Base-by-base conservation (phyloP, 2,113 vertebrate species). In the Scolopax mira region DNA sequence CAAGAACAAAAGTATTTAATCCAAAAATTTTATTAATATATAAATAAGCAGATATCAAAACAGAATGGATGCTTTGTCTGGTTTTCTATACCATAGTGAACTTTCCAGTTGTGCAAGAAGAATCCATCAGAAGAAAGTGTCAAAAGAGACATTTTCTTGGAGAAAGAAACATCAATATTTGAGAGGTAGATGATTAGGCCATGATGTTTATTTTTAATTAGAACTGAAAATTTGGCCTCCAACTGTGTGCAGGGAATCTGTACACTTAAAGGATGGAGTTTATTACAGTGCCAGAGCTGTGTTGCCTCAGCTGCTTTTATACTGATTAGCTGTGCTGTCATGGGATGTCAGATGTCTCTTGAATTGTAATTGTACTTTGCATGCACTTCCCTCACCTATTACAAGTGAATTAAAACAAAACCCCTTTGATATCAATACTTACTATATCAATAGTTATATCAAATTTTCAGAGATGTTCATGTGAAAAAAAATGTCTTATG, bases 121-220 rank as follows among this genome's bases (percentile, higher is more conserved):
- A 64, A 79, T 46, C 6, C 70, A 11, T 24, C 3, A 46, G 19
- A 78, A 75, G 11, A 72, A 72, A 74, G 18, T 30, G 35, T 74
- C 33, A 65, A 71, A 82, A 22, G 3, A 58, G 7, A 17, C 39
- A 13, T 57, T 79, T 88, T 87, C 16, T 78, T 72, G 18, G 27
- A 69, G 35, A 75, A 78, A 54, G 8, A 64, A 79, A 44, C 31
- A 13, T 17, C 57, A 94, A 24, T 95, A 94, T 95, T 95, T 28
- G 46, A 83, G 78, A 89, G 61, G 22, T 23, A 39, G 46, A 70
- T 35, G 4, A 70, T 41, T 52, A 13, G 52, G 9, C 51, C 42
- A 84, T 46, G 1, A 46, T 79, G 52, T 92, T 96, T 92, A 48
- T 64, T 93, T 96, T 93, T 75, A 94, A 97, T 92, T 82, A 95